These are phyloP conservation scores for Bradypodion pumilum DNA, from an alignment of 2,797 vertebrate species.

Conservation along the genomic window DNA sequence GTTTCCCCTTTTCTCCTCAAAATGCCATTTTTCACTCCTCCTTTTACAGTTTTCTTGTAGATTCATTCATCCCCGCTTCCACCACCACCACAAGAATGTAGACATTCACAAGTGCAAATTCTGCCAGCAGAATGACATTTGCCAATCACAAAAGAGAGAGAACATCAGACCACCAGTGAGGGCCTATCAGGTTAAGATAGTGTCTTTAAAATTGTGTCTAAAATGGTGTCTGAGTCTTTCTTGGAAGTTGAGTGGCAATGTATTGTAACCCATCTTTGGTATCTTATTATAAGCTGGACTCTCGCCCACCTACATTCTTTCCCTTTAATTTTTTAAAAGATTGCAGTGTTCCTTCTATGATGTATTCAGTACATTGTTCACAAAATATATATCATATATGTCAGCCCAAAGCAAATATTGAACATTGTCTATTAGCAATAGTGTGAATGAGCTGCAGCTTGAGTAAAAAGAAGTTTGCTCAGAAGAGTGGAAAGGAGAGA, in stretches of 20 bases:
- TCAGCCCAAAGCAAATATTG: background rate
- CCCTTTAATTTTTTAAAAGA: background rate
- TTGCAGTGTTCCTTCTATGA: background rate
- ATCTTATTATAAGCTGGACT: background rate
- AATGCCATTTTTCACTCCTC: background rate
- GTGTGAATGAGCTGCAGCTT: background rate
- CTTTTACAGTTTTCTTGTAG: background rate
- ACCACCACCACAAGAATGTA: too few relatives aligned
- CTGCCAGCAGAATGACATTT: too few relatives aligned
- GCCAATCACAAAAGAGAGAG: too few relatives aligned
- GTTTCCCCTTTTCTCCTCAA: background rate
- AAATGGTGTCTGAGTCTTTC: too few relatives aligned
- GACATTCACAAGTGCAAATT: too few relatives aligned
- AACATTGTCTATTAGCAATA: background rate
- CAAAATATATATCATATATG: background rate
- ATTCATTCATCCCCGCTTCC: too few relatives aligned
- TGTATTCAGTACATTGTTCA: background rate
- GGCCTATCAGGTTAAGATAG: too few relatives aligned
- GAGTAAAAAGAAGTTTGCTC: background rate
- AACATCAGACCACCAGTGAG: too few relatives aligned
- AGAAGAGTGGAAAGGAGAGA: constrained; percentile 3
- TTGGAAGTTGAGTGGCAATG: too few relatives aligned
- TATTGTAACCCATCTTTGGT: background rate
- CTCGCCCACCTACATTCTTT: background rate
- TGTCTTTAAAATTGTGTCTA: too few relatives aligned